Percentiles rank a stretch among this genome's conserved stretches.
These are phyloP conservation scores for Coregonus sp. DNA, from an alignment of 2,797 vertebrate genomes.

Conservation along the genomic window DNA sequence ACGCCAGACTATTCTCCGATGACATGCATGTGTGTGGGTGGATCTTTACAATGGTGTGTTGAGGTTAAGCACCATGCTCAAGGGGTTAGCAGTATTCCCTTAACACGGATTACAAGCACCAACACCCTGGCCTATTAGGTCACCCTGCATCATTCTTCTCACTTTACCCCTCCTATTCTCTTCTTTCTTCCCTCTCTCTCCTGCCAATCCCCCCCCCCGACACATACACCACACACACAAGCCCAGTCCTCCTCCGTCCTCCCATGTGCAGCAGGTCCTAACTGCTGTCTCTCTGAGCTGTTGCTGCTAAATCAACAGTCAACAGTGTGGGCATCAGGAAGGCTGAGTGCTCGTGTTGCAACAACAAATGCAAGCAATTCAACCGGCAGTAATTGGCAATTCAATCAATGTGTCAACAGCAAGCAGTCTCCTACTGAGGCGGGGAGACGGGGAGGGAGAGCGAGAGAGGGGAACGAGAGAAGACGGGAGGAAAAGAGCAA, in stretches of 20 bases:
- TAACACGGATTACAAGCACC: conserved; percentile 60
- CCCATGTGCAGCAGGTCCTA: conserved; percentile 37
- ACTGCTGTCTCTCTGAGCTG: conserved; percentile 32
- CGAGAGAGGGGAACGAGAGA: not conserved
- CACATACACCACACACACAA: not conserved
- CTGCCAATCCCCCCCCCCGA: not conserved
- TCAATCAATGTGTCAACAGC: conserved; percentile 73
- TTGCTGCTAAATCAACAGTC: conserved; percentile 56
- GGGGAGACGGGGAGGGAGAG: not conserved
- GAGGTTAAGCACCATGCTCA: conserved; percentile 63
- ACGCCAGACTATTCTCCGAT: conserved; percentile 48
- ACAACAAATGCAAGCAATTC: conserved; percentile 59
- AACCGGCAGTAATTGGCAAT: conserved; percentile 67
- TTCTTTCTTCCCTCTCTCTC: conserved; percentile 5
- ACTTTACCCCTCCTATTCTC: not conserved
- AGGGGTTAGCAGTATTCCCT: conserved; percentile 61
- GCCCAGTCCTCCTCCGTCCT: not conserved
- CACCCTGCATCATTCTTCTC: conserved; percentile 19
- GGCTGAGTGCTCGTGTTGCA: conserved; percentile 48
- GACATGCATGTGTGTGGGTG: conserved; percentile 61
- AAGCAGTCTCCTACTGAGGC: conserved; percentile 36
- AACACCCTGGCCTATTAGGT: conserved; percentile 61
- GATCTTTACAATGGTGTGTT: conserved; percentile 58
- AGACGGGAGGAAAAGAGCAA: conserved; percentile 39
- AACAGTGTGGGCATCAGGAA: conserved; percentile 50